A percentile compares a stretch with the other conserved stretches of the same genome.
These are phyloP conservation scores for Camelus dromedarius DNA, from an alignment of 2,113 vertebrate species.

Conservation along the genomic window DNA sequence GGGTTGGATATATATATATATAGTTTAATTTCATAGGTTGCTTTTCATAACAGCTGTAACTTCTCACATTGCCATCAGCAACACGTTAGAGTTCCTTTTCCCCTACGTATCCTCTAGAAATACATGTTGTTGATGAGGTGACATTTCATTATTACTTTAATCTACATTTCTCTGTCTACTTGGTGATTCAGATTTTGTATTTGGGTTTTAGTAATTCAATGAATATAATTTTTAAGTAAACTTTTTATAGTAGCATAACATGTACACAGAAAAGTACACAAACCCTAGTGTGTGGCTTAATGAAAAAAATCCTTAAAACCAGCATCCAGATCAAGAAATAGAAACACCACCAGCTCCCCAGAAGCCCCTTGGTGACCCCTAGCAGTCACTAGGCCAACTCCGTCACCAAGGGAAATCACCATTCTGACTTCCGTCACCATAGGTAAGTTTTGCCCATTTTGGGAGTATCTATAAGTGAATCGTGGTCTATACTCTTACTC, in stretches of 20 bases:
- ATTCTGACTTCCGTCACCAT: neutral
- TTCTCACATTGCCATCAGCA: slow-evolving; percentile 7
- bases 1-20: too few relatives aligned
- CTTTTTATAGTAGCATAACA: neutral
- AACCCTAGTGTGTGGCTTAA: neutral
- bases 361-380: neutral
- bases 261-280: neutral
- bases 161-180: slow-evolving; percentile 9
- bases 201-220: slow-evolving; percentile 23
- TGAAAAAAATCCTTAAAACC: neutral
- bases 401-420: neutral
- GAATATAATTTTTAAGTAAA: slow-evolving; percentile 41
- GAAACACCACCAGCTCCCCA: neutral
- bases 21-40: slow-evolving; percentile 30
- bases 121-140: neutral
- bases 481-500: neutral
- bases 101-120: neutral
- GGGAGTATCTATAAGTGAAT: neutral
- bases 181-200: slow-evolving; percentile 29
- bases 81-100: neutral
- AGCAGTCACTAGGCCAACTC: neutral
- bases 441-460: neutral
- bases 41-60: slow-evolving; percentile 42
- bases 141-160: slow-evolving; percentile 48
- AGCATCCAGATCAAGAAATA: neutral